phyloP scores from a whole-genome alignment of 1,140 invertebrate species.

The Pseudomyrmex sp. region DNA sequence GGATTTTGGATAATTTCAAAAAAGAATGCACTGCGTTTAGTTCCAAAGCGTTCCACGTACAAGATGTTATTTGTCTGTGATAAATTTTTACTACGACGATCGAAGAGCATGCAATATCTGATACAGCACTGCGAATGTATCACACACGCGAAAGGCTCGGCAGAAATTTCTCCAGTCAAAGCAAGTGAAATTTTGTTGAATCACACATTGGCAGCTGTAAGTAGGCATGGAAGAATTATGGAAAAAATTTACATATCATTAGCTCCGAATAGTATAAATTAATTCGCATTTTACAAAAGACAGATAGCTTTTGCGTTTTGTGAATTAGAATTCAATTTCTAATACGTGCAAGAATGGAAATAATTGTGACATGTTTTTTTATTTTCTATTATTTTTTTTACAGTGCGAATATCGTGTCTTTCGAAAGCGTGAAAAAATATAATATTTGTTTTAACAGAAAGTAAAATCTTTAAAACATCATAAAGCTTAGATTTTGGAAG shows the following conservation, averaged over 20 bases:
- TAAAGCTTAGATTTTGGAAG: not conserved
- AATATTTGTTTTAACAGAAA: too few species aligned
- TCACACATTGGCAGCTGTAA: not conserved
- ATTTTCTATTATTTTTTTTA: not conserved
- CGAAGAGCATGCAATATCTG: not conserved
- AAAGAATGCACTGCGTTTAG: not conserved
- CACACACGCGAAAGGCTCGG: not conserved
- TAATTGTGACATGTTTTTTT: not conserved
- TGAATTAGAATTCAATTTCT: not conserved
- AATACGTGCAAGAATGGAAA: not conserved
- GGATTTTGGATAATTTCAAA: not conserved
- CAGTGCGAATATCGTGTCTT: not conserved
- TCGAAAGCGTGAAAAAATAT: not conserved
- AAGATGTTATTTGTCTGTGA: constrained; percentile 6
- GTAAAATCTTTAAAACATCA: too few species aligned
- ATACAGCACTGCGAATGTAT: not conserved
- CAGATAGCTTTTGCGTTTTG: not conserved
- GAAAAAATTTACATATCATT: not conserved
- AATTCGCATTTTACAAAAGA: not conserved
- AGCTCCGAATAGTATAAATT: not conserved
- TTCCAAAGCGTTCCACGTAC: not conserved
- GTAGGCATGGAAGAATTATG: not conserved
- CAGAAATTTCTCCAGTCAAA: constrained; percentile 22
- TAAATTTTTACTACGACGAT: constrained; percentile 12
- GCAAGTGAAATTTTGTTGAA: constrained; percentile 33